These are phyloP conservation scores for Heptranchias perlo DNA, from an alignment of 2,113 vertebrate genomes.

Conservation along the genomic window DNA sequence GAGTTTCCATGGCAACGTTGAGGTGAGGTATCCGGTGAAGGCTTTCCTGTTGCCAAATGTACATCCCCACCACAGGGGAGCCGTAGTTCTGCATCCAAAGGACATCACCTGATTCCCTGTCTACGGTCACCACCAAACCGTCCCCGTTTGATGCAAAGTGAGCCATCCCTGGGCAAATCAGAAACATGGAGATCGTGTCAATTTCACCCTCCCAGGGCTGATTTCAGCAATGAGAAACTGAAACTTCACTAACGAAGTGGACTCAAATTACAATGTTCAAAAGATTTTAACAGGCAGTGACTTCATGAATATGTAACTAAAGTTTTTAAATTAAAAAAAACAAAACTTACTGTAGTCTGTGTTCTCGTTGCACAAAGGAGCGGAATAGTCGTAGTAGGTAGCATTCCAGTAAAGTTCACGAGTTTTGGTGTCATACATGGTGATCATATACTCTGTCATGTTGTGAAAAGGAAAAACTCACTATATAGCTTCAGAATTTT, in stretches of 20 bases:
- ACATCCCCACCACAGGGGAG: conserved; percentile 78
- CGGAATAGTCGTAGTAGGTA: conserved; percentile 86
- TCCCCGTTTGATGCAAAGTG: conserved; percentile 84
- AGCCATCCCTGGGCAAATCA: conserved; percentile 68
- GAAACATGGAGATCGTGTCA: background rate
- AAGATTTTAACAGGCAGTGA: background rate
- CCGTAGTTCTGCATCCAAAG: conserved; percentile 90
- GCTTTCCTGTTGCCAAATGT: conserved; percentile 81
- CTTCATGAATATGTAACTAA: background rate
- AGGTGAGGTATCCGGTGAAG: conserved; percentile 77
- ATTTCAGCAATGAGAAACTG: background rate
- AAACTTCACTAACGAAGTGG: background rate
- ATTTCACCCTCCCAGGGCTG: background rate
- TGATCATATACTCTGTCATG: conserved; percentile 81
- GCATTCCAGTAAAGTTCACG: conserved; percentile 85
- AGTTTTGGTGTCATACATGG: conserved; percentile 87
- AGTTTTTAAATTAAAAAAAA: background rate
- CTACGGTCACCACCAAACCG: conserved; percentile 83
- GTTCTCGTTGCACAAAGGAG: conserved; percentile 63
- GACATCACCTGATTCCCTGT: conserved; percentile 75
- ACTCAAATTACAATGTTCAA: background rate
- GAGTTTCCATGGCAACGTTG: conserved; percentile 83
- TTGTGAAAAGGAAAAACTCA: background rate
- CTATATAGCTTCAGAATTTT: background rate
- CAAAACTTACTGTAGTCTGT: conserved; percentile 73